A percentile compares a stretch with the other conserved stretches of the same genome.
Evolutionary conservation across 2,113 vertebrate species (phyloP).

Genomic region (Ptyas mucosa): DNA sequence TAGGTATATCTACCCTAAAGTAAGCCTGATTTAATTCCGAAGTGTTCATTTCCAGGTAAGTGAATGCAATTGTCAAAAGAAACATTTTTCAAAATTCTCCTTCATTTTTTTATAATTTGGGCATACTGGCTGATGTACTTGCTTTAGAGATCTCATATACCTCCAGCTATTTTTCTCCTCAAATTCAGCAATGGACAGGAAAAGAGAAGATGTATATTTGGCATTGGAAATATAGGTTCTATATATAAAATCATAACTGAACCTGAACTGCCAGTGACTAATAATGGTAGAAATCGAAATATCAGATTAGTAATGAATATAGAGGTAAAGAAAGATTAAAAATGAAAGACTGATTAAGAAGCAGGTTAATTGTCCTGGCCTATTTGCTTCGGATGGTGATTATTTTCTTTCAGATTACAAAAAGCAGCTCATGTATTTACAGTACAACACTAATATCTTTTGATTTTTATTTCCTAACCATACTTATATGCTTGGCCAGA

Average conservation of each 20-base stretch:
- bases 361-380: not conserved
- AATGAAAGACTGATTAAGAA: not conserved
- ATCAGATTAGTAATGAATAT: not conserved
- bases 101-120: not conserved
- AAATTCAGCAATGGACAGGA: not conserved
- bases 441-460: not conserved
- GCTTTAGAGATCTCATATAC: not conserved
- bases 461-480: not conserved
- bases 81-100: not conserved
- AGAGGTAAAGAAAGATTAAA: not conserved
- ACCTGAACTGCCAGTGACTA: not conserved
- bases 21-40: not conserved
- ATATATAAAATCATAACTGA: not conserved
- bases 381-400: not conserved
- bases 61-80: not conserved
- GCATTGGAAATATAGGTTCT: not conserved
- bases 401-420: not conserved
- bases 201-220: not conserved
- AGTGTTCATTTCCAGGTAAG: not conserved
- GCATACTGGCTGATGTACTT: not conserved
- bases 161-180: no score
- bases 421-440: not conserved
- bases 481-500: not conserved
- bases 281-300: not conserved
- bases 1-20: not conserved